Base-by-base conservation (phyloP, 2,888 invertebrate species). In the Microplitis manilae region DNA sequence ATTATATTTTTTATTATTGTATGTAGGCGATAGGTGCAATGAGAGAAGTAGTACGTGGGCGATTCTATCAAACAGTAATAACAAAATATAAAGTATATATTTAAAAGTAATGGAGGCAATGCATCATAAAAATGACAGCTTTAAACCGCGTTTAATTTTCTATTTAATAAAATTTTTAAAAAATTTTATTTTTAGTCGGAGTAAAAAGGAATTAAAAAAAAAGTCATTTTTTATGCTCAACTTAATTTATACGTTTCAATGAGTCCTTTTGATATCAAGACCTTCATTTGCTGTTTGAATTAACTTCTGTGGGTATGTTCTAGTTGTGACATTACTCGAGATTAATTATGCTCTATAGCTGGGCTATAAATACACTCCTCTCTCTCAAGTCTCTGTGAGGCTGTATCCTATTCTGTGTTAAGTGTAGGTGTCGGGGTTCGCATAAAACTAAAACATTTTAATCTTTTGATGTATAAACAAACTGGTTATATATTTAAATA, bases 281-380 rank as follows among this genome's bases (percentile, higher is more conserved):
- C 20, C 62, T 62, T 62, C 62, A 62, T 62, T 62, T 62, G 17
- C 62, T 15, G 62, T 62, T 62, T 62, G 17, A 62, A 62, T 62
- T 62, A 17, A 62, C 62, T 62, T 20, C 20, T 17, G 50, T 2
- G 62, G 20, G 20, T 62, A 15, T 15, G 8, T 17, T 9, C 62
- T 62, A 62, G 7, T 15, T 62, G 9, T 62, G 62, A 62, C 62
- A 62, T 62, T 62, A 20, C 62, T 62, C 6, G 62, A 62, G 62
- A 62, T 62, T 62, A 62, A 62, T 62, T 62, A 62, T 62, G 6
- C 62, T 15, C 20, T 17, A 62, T 15, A 20, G 7, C n/a, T 13
- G 50, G 9, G 20, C 62, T 62, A 62, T 62, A 62, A 62, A 62
- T 62, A 62, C 20, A 62, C 50, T 50, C 13, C 50, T 13, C 8